Evolutionary conservation across 2,888 invertebrate species (phyloP).

Genomic region (Alsophila aescularia): DNA sequence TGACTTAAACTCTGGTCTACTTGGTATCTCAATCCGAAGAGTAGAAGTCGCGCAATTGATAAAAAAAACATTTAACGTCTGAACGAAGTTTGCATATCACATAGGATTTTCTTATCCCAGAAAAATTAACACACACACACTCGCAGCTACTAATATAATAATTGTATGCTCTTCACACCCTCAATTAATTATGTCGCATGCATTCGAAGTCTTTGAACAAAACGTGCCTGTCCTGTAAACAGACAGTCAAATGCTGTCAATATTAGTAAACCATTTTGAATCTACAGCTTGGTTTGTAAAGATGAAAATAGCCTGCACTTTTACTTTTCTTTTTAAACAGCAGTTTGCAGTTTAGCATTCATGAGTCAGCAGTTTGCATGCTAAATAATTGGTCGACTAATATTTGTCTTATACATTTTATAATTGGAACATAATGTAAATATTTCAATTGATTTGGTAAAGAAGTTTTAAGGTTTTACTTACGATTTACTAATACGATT

Average conservation of each 20-base stretch:
- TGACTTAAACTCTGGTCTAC: too few relatives aligned
- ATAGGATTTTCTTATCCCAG: too few relatives aligned
- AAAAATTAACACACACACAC: too few relatives aligned
- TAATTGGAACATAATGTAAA: too few relatives aligned
- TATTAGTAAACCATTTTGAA: slow-evolving; percentile 8
- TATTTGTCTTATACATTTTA: neutral
- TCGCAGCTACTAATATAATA: neutral
- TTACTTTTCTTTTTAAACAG: neutral
- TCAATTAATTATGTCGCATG: neutral
- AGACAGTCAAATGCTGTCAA: slow-evolving; percentile 18
- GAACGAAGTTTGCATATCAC: too few relatives aligned
- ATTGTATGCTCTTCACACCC: neutral
- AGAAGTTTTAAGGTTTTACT: too few relatives aligned
- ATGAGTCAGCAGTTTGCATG: neutral
- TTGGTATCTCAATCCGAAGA: too few relatives aligned
- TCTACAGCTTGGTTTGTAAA: neutral
- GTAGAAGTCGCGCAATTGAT: too few relatives aligned
- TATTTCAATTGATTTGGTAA: too few relatives aligned
- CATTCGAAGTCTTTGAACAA: neutral
- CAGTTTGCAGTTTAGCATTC: neutral
- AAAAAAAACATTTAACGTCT: too few relatives aligned
- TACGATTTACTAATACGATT: too few relatives aligned
- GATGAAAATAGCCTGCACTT: neutral
- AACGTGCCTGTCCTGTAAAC: slow-evolving; percentile 33
- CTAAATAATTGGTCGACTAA: neutral